Evolutionary conservation across 2,113 vertebrate genomes (phyloP), one percentile per base, ranked within the genome.

Genomic region (Oxyura jamaicensis): DNA sequence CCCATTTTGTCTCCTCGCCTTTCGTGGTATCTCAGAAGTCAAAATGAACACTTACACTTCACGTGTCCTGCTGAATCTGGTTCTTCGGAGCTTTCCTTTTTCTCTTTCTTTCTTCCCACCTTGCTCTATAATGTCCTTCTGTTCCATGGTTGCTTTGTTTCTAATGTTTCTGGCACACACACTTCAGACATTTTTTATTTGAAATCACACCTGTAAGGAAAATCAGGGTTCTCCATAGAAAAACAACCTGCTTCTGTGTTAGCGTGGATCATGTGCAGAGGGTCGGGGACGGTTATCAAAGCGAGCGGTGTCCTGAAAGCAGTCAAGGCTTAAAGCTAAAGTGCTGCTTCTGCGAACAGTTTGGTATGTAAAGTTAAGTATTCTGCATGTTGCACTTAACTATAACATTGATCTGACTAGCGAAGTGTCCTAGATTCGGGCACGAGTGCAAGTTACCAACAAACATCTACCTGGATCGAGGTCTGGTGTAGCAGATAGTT

Each of bases 301-400:
- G 53, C 0, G 0, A 91, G 22, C 19, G 1, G 2, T 60, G n/a
- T 63, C 23, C 18, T 1, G 16, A 48, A 19, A 42, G 44, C 8
- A 74, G 31, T 56, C 48, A 33, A 35, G 42, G 56, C 26, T 62
- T 83, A 42, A 53, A 55, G 41, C 29, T 55, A 20, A 73, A 77
- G 21, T 55, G 33, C 21, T 62, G 50, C 31, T 76, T 73, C 44
- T 71, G 58, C 35, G 48, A 65, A 31, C 5, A 65, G 22, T 63
- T 91, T 62, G 42, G 12, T 62, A 23, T 46, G 35, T 56, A 87
- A 88, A 83, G n/a, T 55, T 53, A 41, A 4, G 1, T 14, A 1
- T 4, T 8, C 42, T 18, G 36, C 17, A 13, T 59, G 74, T 78
- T 75, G 15, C 39, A 39, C 12, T 65, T 44, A 76, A 20, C 11